Conservation (phyloP, 1,140 invertebrate species). For the Hormaphis cornu region DNA sequence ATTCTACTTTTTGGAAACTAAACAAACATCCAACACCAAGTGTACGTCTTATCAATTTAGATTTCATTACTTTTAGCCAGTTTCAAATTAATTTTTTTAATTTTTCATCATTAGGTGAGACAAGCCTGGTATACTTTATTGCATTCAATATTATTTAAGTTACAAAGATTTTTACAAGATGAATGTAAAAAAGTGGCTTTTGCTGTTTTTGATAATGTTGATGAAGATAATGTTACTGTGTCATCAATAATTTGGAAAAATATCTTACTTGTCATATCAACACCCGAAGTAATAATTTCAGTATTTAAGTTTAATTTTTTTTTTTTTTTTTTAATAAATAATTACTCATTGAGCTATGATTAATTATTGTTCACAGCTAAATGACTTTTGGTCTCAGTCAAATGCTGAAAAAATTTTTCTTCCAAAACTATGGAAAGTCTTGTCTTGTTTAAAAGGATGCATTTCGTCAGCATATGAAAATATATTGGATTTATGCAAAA, state of each 20-base stretch:
- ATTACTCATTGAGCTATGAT: no score
- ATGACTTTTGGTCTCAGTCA: slow-evolving; percentile 59
- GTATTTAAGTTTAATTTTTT: not conserved
- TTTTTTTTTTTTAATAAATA: no score
- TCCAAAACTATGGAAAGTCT: slow-evolving; percentile 56
- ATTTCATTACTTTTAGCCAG: slow-evolving; percentile 1
- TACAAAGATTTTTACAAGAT: slow-evolving; percentile 42
- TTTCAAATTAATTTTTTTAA: not conserved
- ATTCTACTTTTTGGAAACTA: slow-evolving; percentile 65
- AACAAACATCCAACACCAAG: slow-evolving; percentile 48
- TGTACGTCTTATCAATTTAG: slow-evolving; percentile 42
- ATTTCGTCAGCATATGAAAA: slow-evolving; percentile 60
- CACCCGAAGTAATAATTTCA: slow-evolving; percentile 47
- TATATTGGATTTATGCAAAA: slow-evolving; percentile 61
- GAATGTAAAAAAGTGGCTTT: slow-evolving; percentile 51
- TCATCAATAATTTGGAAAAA: slow-evolving; percentile 61
- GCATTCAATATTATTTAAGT: slow-evolving; percentile 52
- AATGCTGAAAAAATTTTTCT: slow-evolving; percentile 60
- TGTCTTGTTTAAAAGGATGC: slow-evolving; percentile 58
- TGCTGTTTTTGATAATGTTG: slow-evolving; percentile 55
- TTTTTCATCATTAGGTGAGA: slow-evolving; percentile 42
- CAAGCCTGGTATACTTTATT: slow-evolving; percentile 59
- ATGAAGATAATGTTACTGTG: slow-evolving; percentile 59
- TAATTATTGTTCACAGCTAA: slow-evolving; percentile 36
- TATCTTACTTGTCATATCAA: slow-evolving; percentile 50